Percentiles rank a stretch among this genome's conserved stretches.
Conservation (phyloP, 2,797 vertebrate genomes). For the Austrolebias charrua region DNA sequence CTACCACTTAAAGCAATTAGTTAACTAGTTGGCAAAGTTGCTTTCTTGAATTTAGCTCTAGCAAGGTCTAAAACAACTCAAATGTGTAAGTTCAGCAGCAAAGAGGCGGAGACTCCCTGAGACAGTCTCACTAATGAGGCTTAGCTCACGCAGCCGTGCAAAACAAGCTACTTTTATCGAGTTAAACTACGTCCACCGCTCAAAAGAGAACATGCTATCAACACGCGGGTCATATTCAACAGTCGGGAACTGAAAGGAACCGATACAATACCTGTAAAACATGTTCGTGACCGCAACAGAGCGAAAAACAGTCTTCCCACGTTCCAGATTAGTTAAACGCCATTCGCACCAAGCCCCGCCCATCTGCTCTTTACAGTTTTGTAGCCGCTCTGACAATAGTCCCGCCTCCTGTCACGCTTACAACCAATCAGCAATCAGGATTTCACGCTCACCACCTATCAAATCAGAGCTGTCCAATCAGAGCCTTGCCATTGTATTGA, state of each 20-base stretch:
- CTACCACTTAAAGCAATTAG: neutral
- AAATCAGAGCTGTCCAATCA: neutral
- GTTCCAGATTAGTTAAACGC: conserved; percentile 29
- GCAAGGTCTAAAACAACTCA: neutral
- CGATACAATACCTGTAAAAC: conserved; percentile 52
- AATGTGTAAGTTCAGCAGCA: conserved; percentile 10
- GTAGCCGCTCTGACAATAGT: neutral
- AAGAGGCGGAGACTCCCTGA: conserved; percentile 23
- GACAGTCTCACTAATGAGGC: conserved; percentile 57
- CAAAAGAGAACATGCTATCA: neutral
- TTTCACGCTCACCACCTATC: neutral
- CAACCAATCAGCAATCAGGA: conserved; percentile 3
- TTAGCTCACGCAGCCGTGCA: conserved; percentile 43
- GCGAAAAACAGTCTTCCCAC: conserved; percentile 22
- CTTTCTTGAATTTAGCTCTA: neutral
- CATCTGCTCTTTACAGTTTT: neutral
- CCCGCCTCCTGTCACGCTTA: neutral
- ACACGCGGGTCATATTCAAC: neutral
- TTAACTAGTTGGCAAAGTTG: neutral
- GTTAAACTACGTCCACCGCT: neutral
- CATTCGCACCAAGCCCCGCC: conserved; percentile 39
- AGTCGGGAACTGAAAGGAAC: neutral
- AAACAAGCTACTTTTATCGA: conserved; percentile 3
- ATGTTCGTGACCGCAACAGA: conserved; percentile 55
- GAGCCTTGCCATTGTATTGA: too few relatives aligned